These are phyloP conservation scores for Regulus satrapa DNA, from an alignment of 2,113 vertebrate genomes.

Conservation along the genomic window DNA sequence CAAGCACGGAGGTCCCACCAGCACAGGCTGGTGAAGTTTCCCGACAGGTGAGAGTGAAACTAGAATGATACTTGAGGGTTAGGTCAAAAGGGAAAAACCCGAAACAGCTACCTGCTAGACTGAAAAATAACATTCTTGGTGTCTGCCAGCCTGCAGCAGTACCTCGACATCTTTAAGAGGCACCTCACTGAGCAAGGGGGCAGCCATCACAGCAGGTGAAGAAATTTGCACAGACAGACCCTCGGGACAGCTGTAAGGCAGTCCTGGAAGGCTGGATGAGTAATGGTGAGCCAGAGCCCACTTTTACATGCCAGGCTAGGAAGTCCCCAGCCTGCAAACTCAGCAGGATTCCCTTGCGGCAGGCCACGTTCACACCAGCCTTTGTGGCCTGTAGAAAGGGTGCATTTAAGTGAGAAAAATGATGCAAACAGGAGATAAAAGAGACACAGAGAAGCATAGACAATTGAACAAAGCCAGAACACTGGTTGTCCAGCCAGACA, in stretches of 20 bases:
- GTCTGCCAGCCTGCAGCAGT: background rate
- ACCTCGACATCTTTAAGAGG: fast-evolving
- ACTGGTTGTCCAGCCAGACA: background rate
- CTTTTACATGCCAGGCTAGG: background rate
- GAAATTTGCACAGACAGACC: background rate
- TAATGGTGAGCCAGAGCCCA: background rate
- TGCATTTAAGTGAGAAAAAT: background rate
- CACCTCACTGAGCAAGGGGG: background rate
- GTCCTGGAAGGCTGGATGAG: background rate
- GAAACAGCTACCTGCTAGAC: background rate
- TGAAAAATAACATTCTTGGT: background rate
- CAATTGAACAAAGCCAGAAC: background rate
- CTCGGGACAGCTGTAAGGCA: background rate
- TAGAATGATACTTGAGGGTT: background rate
- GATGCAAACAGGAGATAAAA: background rate
- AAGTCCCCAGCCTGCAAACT: background rate
- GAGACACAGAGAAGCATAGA: background rate
- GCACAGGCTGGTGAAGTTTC: background rate
- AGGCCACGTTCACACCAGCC: background rate
- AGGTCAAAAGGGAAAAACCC: background rate
- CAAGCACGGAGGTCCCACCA: background rate
- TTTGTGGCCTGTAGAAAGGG: background rate
- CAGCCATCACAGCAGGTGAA: background rate
- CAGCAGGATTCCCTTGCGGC: background rate
- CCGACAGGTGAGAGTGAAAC: background rate